Evolutionary conservation across 2,888 invertebrate genomes (phyloP), one percentile per base, ranked within the genome.

Genomic region (Xestobium rufovillosum): DNA sequence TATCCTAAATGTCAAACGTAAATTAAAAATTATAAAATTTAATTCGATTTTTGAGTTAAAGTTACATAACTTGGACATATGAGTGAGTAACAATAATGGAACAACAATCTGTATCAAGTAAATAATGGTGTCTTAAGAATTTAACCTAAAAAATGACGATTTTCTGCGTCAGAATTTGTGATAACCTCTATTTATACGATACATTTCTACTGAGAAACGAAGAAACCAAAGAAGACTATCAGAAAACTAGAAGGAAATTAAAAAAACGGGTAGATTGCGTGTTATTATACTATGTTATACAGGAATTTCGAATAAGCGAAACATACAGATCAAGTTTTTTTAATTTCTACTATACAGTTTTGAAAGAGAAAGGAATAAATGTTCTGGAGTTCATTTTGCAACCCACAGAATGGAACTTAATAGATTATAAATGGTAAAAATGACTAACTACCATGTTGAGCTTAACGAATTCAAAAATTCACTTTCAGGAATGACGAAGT

Each of bases 401-500:
- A 38, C 72, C 71, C 9, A 78, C 80, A 1, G 67, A 68, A 42
- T 67, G 62, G 39, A 76, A 83, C 56, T 70, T 78, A 29, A 71
- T 84, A 45, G 84, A 84, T 60, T 79, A 78, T 61, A 72, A 71
- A 39, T 83, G 82, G 83, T 80, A 66, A 69, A 6, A 39, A 29
- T 10, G 6, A 12, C 11, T 10, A 19, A 38, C 17, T 29, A 15
- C 3, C 35, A 29, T 30, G 13, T n/a, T 23, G n/a, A 30, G 33
- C 13, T 26, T 30, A 12, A 33, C 26, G 27, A 25, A 34, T 27
- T 26, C 11, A 26, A 15, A 30, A 35, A 33, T 26, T 42, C 28
- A 33, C 16, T 59, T 59, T 26, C 32, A 76, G 76, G 74, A 73
- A 72, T 50, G 55, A 68, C 25, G 67, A 67, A 50, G 54, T 75